Evolutionary conservation across 2,113 vertebrate genomes (phyloP).

Genomic region (Esox niger): DNA sequence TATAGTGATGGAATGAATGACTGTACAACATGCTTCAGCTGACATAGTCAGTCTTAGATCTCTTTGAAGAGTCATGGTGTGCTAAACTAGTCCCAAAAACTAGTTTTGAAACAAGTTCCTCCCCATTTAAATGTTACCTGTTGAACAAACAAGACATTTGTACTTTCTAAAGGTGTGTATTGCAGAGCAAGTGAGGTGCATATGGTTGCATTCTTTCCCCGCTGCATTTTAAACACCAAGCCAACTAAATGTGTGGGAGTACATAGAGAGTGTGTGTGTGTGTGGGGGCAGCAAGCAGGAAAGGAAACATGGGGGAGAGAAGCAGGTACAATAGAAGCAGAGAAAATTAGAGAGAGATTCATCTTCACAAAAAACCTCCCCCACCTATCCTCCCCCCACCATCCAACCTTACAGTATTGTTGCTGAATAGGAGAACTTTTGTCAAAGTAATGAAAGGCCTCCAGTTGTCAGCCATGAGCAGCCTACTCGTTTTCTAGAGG

Average conservation of each 20-base stretch:
- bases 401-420: constrained; percentile 72
- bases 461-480: constrained; percentile 63
- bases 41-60: constrained; percentile 17
- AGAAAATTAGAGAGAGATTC: constrained; percentile 72
- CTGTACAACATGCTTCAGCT: constrained; percentile 54
- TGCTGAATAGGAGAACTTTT: constrained; percentile 64
- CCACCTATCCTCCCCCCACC: constrained; percentile 44
- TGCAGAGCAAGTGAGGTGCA: constrained; percentile 15
- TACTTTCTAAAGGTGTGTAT: constrained; percentile 5
- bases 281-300: constrained; percentile 46
- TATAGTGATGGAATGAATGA: constrained; percentile 70
- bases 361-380: constrained; percentile 66
- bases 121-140: constrained; percentile 22
- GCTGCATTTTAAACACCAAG: constrained; percentile 48
- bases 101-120: constrained; percentile 4
- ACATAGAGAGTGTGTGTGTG: constrained; percentile 56
- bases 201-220: constrained; percentile 32
- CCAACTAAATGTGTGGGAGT: constrained; percentile 61
- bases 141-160: neutral
- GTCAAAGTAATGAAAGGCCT: constrained; percentile 66
- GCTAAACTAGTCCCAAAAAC: constrained; percentile 3
- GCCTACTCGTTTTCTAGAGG: constrained; percentile 64
- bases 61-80: neutral
- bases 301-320: constrained; percentile 51
- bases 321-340: constrained; percentile 54